Evolutionary conservation across 2,797 vertebrate genomes (phyloP).

Genomic region (Manis crassicaudata): DNA sequence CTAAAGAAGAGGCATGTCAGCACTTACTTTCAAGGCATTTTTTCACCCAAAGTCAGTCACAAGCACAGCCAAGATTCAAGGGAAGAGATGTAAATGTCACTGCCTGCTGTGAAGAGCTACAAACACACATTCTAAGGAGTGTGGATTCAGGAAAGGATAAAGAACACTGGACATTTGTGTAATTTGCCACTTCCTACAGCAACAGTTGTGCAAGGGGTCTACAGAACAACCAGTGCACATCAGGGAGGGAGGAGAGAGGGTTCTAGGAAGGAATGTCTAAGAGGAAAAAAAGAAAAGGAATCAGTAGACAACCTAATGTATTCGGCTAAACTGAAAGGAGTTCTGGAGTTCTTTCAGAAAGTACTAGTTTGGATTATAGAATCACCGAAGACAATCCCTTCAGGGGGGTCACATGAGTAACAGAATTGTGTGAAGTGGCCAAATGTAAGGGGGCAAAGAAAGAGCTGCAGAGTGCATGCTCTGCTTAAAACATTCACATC

Average conservation of each 20-base stretch:
- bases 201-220: neutral
- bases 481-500: neutral
- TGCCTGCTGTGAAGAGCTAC: neutral
- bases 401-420: neutral
- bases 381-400: constrained; percentile 13
- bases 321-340: neutral
- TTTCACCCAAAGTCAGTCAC: neutral
- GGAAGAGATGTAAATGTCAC: neutral
- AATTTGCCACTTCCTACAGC: neutral
- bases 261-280: neutral
- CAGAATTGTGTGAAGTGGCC: neutral
- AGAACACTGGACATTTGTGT: neutral
- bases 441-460: neutral
- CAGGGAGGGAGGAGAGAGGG: no score
- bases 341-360: constrained; percentile 37
- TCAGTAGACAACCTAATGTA: neutral
- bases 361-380: neutral
- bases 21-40: neutral
- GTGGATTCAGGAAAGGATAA: neutral
- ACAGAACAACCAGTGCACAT: neutral
- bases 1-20: neutral
- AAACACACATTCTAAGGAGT: neutral
- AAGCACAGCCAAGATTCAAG: neutral
- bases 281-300: neutral
- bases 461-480: neutral